These are phyloP conservation scores for Heliconius hermathena DNA, from an alignment of 1,140 invertebrate species.

Conservation along the genomic window DNA sequence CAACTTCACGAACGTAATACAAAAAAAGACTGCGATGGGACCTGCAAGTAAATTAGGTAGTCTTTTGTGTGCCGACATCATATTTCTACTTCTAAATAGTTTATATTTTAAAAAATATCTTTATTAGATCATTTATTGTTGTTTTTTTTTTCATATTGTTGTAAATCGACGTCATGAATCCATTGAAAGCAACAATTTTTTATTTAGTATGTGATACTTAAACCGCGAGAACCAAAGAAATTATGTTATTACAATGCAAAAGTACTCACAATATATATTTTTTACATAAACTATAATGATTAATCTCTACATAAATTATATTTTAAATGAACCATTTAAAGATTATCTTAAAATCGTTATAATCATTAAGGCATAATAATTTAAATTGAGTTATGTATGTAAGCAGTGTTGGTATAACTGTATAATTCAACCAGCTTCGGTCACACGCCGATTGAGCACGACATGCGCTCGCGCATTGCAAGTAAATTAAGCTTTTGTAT, in stretches of 20 bases:
- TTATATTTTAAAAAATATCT: background rate
- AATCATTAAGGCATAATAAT: background rate
- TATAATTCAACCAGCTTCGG: slow-evolving; percentile 34
- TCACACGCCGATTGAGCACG: slow-evolving; percentile 45
- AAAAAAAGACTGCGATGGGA: slow-evolving; percentile 51
- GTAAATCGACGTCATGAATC: too few relatives aligned
- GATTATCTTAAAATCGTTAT: background rate
- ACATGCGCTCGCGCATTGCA: slow-evolving; percentile 48
- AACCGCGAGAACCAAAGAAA: too few relatives aligned
- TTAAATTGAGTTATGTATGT: background rate
- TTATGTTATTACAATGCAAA: too few relatives aligned
- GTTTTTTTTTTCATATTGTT: too few relatives aligned
- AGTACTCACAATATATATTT: too few relatives aligned
- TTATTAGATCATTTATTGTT: background rate
- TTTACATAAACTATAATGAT: too few relatives aligned
- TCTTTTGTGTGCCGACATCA: slow-evolving; percentile 48
- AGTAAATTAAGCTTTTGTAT: slow-evolving; percentile 46
- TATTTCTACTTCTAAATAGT: background rate
- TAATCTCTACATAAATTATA: too few relatives aligned
- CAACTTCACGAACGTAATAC: slow-evolving; percentile 54
- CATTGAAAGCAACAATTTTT: too few relatives aligned
- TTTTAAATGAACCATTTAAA: slow-evolving; percentile 10
- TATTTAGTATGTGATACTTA: too few relatives aligned
- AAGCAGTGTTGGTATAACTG: slow-evolving; percentile 28
- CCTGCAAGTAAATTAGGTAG: slow-evolving; percentile 52